A percentile compares a stretch with the other conserved stretches of the same genome.
Evolutionary conservation across 2,888 invertebrate species (phyloP).

Genomic region (Agelastica alni): DNA sequence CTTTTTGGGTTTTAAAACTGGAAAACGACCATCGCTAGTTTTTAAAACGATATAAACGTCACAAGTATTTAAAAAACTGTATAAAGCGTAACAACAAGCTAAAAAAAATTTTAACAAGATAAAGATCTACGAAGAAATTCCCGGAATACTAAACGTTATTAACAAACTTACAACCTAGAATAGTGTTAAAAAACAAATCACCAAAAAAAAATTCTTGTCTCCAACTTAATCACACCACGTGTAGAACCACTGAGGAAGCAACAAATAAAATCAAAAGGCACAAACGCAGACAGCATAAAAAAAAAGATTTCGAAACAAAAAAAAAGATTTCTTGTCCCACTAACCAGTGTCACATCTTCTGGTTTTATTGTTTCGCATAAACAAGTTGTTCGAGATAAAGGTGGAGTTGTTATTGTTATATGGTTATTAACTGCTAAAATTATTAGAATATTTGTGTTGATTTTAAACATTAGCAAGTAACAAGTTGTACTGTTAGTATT

Average conservation of each 20-base stretch:
- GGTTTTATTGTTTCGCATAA: background rate
- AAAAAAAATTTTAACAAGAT: background rate
- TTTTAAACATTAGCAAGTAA: too few relatives aligned
- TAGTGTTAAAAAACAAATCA: conserved; percentile 14
- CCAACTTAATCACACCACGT: conserved; percentile 11
- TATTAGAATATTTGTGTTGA: too few relatives aligned
- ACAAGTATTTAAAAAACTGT: background rate
- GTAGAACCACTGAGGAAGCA: conserved; percentile 17
- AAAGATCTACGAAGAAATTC: conserved; percentile 1
- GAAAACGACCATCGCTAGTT: too few relatives aligned
- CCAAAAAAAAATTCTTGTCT: conserved; percentile 10
- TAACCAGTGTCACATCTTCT: conserved; percentile 5
- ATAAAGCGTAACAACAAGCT: background rate
- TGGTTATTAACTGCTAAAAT: too few relatives aligned
- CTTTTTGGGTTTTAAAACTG: too few relatives aligned
- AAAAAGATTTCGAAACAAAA: background rate
- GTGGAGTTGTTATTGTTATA: background rate
- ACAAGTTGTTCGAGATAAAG: background rate
- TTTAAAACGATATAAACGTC: background rate
- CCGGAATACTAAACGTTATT: conserved; percentile 2
- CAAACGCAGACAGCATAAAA: background rate
- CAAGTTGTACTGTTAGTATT: too few relatives aligned
- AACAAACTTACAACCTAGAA: conserved; percentile 14
- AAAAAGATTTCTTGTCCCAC: conserved; percentile 13
- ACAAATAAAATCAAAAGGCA: conserved; percentile 16